phyloP scores from a whole-genome alignment of 2,888 invertebrate genomes.

The Marasmarcha lunaedactyla region DNA sequence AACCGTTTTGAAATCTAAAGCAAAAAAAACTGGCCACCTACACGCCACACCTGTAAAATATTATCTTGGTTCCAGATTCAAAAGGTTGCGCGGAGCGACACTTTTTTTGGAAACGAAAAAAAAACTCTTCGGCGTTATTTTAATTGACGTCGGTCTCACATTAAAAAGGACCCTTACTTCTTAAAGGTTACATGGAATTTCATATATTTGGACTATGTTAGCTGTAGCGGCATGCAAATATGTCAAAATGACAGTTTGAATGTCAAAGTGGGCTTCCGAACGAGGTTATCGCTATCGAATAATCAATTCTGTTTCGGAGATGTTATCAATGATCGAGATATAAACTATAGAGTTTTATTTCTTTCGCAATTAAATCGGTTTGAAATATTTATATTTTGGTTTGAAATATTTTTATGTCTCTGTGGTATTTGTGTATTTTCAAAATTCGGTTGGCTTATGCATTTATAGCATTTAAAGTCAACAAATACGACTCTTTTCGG shows the following conservation, averaged over 20 bases:
- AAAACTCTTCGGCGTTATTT: slow-evolving; percentile 44
- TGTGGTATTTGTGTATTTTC: too few relatives aligned
- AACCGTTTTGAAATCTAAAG: too few relatives aligned
- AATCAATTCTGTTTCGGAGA: slow-evolving; percentile 16
- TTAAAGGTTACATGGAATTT: slow-evolving; percentile 46
- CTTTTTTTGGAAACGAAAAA: slow-evolving; percentile 39
- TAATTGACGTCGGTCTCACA: slow-evolving; percentile 53
- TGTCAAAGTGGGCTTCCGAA: slow-evolving; percentile 17
- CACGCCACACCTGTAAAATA: slow-evolving; percentile 52
- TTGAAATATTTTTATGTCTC: too few relatives aligned
- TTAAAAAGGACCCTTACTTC: slow-evolving; percentile 40
- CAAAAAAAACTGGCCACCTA: neutral
- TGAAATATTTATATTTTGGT: too few relatives aligned
- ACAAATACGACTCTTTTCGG: too few relatives aligned
- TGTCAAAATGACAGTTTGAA: slow-evolving; percentile 42
- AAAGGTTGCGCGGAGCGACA: slow-evolving; percentile 41
- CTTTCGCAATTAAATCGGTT: too few relatives aligned
- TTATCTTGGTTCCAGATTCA: slow-evolving; percentile 61
- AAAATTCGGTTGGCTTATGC: too few relatives aligned
- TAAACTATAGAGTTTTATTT: neutral
- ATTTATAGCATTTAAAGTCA: too few relatives aligned
- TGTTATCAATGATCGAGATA: neutral
- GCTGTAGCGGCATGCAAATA: slow-evolving; percentile 50
- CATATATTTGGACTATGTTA: slow-evolving; percentile 40
- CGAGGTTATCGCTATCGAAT: neutral